Conservation (phyloP, 2,113 vertebrate species). For the Maccullochella peelii region DNA sequence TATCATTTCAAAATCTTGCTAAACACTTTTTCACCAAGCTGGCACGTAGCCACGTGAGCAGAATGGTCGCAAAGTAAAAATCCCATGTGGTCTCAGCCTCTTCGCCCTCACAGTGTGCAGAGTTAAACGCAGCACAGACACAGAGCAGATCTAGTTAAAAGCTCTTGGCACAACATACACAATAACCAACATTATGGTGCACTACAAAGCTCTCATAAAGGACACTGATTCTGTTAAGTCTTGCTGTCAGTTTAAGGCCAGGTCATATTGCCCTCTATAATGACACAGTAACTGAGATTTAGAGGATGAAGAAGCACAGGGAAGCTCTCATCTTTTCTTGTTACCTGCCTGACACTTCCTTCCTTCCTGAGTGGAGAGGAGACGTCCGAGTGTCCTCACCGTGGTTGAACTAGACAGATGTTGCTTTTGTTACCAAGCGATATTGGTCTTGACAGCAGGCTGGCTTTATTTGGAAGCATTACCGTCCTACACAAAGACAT, state of each 20-base stretch:
- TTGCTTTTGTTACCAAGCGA: slow-evolving; percentile 52
- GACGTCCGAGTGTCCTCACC: slow-evolving; percentile 32
- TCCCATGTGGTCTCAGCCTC: neutral
- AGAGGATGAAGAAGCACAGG: slow-evolving; percentile 15
- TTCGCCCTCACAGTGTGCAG: neutral
- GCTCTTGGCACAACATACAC: neutral
- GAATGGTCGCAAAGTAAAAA: slow-evolving; percentile 4
- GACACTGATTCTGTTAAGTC: slow-evolving; percentile 3
- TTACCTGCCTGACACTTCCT: slow-evolving; percentile 56
- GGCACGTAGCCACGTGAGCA: neutral
- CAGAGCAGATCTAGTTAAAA: slow-evolving; percentile 45
- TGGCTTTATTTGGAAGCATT: slow-evolving; percentile 51
- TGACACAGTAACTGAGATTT: slow-evolving; percentile 45
- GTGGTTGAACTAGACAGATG: slow-evolving; percentile 64
- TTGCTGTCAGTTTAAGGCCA: slow-evolving; percentile 5
- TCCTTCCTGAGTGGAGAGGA: slow-evolving; percentile 38
- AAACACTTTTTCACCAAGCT: neutral
- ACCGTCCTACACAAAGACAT: neutral
- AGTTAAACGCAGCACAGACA: neutral
- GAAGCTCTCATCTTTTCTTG: slow-evolving; percentile 51
- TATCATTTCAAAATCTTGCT: neutral
- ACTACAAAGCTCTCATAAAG: slow-evolving; percentile 22
- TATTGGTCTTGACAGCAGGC: slow-evolving; percentile 57
- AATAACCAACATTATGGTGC: slow-evolving; percentile 7
- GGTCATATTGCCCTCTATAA: slow-evolving; percentile 18